Evolutionary conservation across 2,888 invertebrate species (phyloP).

Genomic region (Craniophora ligustri): DNA sequence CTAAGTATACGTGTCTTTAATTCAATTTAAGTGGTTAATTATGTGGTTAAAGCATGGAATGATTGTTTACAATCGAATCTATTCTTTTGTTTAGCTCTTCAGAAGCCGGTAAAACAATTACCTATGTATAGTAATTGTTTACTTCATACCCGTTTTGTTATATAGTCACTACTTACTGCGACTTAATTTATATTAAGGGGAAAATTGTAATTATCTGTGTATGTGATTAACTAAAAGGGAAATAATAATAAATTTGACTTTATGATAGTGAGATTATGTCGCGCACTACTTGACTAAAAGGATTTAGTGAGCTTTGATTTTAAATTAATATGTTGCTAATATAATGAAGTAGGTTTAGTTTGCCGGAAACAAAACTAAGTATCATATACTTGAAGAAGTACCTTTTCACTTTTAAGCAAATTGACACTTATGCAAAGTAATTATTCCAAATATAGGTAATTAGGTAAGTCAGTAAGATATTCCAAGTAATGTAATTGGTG

Average conservation of each 20-base stretch:
- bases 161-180: too few relatives aligned
- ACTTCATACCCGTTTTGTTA: too few relatives aligned
- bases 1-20: constrained; percentile 3
- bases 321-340: neutral
- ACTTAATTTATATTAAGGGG: constrained; percentile 1
- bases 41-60: constrained; percentile 24
- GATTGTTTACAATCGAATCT: constrained; percentile 32
- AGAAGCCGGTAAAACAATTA: too few relatives aligned
- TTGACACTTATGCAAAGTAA: too few relatives aligned
- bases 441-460: too few relatives aligned
- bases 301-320: constrained; percentile 2
- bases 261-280: constrained; percentile 27
- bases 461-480: too few relatives aligned
- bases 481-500: too few relatives aligned
- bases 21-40: constrained; percentile 43
- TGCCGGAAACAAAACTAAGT: too few relatives aligned
- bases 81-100: constrained; percentile 37
- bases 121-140: too few relatives aligned
- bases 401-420: too few relatives aligned
- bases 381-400: too few relatives aligned
- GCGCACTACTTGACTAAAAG: constrained; percentile 5
- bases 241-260: constrained; percentile 27
- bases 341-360: too few relatives aligned
- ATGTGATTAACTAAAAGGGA: constrained; percentile 10
- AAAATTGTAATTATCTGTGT: neutral